A percentile compares a stretch with the other conserved stretches of the same genome.
Conservation (phyloP, 2,113 vertebrate species). For the Stigmatopora argus region DNA sequence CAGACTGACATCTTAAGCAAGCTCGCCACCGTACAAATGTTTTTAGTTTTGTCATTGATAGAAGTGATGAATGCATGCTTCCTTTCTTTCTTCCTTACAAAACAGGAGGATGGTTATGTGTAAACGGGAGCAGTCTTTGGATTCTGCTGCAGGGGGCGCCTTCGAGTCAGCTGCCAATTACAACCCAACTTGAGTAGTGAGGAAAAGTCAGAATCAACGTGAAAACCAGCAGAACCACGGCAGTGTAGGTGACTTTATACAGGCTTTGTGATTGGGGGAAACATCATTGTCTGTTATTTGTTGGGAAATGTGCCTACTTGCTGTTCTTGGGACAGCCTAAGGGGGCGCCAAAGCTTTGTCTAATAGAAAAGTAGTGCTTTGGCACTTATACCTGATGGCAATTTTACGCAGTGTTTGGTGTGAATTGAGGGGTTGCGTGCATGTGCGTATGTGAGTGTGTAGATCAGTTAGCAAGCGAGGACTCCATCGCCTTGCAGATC, state of each 20-base stretch:
- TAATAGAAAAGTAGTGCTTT: no score
- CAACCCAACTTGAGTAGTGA: conserved; percentile 25
- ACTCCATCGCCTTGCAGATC: conserved; percentile 78
- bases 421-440: not conserved
- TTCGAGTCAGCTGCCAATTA: conserved; percentile 43
- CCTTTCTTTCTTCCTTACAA: not conserved
- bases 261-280: not conserved
- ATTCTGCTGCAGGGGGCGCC: conserved; percentile 3
- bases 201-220: conserved; percentile 6
- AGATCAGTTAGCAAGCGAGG: conserved; percentile 62
- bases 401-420: no score
- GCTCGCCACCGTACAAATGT: conserved; percentile 47
- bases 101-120: not conserved
- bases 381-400: no score
- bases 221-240: conserved; percentile 16
- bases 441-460: no score
- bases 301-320: not conserved
- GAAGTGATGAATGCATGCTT: not conserved
- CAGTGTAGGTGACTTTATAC: not conserved
- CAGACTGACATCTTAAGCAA: conserved; percentile 50
- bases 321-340: not conserved
- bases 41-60: conserved; percentile 1
- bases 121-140: not conserved
- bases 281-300: not conserved
- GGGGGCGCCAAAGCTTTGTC: no score